Conservation (phyloP, 2,113 vertebrate genomes). For the Ochotona princeps region DNA sequence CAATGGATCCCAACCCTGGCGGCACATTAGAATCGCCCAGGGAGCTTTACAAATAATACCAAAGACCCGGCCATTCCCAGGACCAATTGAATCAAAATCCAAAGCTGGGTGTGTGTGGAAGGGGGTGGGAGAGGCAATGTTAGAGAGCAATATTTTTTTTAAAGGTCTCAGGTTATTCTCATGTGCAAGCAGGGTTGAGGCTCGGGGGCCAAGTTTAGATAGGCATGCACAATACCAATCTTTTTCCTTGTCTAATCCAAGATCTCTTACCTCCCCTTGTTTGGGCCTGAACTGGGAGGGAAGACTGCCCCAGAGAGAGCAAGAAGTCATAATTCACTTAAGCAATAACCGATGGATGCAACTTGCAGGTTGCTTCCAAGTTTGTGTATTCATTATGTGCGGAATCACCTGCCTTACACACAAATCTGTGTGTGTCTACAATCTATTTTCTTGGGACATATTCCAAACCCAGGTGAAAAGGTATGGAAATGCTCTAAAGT, state of each 20-base stretch:
- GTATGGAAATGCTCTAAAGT: not conserved
- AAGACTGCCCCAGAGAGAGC: not conserved
- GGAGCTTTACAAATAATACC: conserved; percentile 65
- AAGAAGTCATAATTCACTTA: not conserved
- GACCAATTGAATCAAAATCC: not conserved
- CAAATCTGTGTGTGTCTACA: not conserved
- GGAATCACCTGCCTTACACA: not conserved
- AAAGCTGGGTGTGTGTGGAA: too few relatives aligned
- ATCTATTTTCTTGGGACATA: conserved; percentile 27
- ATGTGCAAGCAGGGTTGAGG: not conserved
- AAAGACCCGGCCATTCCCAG: not conserved
- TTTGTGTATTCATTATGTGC: not conserved
- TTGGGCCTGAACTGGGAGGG: not conserved
- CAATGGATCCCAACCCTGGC: conserved; percentile 53
- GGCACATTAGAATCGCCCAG: conserved; percentile 39
- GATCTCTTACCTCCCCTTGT: not conserved
- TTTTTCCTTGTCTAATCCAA: not conserved
- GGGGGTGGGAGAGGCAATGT: not conserved
- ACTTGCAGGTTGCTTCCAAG: conserved; percentile 16
- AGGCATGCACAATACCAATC: not conserved
- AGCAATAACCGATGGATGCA: not conserved
- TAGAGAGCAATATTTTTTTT: not conserved
- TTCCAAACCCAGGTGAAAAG: conserved; percentile 15
- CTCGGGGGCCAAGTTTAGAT: not conserved
- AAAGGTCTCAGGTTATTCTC: not conserved